Base-by-base conservation (phyloP, 2,113 vertebrate genomes). In the Malaclemys terrapin region DNA sequence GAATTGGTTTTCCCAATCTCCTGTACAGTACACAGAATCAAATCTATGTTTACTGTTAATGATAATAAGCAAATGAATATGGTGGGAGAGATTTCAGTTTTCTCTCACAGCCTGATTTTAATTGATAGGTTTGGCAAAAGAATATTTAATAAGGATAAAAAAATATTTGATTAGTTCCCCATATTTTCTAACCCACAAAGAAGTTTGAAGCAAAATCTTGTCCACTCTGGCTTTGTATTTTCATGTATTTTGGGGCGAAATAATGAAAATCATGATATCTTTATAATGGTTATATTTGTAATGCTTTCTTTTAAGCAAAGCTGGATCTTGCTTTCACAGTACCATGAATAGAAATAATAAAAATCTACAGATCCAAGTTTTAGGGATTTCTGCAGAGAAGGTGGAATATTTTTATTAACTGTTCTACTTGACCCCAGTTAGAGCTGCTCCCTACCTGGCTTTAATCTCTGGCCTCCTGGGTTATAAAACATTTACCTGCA, bases 121-220 rank as follows among this genome's bases (percentile, higher is more conserved):
- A 92, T 80, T 93, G 76, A 85, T 93, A 85, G 81, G n/a, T 80
- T 85, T 88, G 50, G 75, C 47, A 84, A 54, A 89, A 80, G 59
- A 72, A 38, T 22, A 38, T 72, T 38, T 22, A 72, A 72, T 38
- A 20, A 38, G 9, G 65, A n/a, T 69, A 3, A 29, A 19, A 69
- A 69, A 62, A 72, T 17, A 65, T 20, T 72, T n/a, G 4, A 62
- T 54, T 38, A 80, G 38, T n/a, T 81, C 57, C 29, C 8, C 56
- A n/a, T 93, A 53, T 89, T 85, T 80, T 88, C 17, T 16, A 80
- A 38, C 25, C 25, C 8, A 80, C 42, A 80, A 50, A 50, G 42
- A 54, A 54, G 50, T 87, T 80, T 14, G 42, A 45, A 45, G 57
- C 76, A 53, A 49, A 91, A 80, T 87, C 52, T 76, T 47, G 59